Base-by-base conservation (phyloP, 2,113 vertebrate species). In the Chlamydotis undulata region DNA sequence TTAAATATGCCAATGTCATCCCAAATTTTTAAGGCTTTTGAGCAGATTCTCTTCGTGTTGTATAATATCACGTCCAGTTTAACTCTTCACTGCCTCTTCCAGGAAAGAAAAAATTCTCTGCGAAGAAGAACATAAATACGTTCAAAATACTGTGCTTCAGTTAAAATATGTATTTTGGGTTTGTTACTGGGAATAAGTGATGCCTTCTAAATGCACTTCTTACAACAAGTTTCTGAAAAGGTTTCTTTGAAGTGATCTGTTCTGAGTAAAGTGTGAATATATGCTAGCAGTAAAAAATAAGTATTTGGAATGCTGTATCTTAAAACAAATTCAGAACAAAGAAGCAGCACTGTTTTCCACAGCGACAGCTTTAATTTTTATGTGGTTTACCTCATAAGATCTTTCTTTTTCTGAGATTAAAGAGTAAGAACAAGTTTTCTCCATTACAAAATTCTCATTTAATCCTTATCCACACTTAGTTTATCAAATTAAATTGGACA, bases 401-500 rank as follows among this genome's bases (percentile, higher is more conserved):
- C 97, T 97, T 98, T 96, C 97, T 97, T 96, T 97, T 98, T 96
- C 97, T 97, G 96, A 96, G 98, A 98, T 98, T 98, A 98, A 97
- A 97, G 93, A 97, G 92, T 93, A 93, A 96, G 97, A 94, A 98
- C 98, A 98, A 98, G 98, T 98, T 98, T 97, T 97, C 97, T 98
- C 98, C 94, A 67, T 98, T 98, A 98, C 98, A 97, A 99, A 99
- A 99, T 99, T 99, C 99, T 99, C 98, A 98, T 99, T 99, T 99
- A 99, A 99, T 99, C 98, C 99, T 98, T 99, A 99, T 99, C 99
- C 98, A 98, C 99, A 99, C 98, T 98, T 98, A 98, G 98, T 99
- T 99, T 99, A 99, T 99, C 99, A 99, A 99, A 99, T 99, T 98
- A 99, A 99, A 99, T 98, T 98, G 98, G 98, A 99, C 99, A 99